A percentile compares a stretch with the other conserved stretches of the same genome.
phyloP scores from a whole-genome alignment of 2,888 invertebrate genomes.

The Dione juno region DNA sequence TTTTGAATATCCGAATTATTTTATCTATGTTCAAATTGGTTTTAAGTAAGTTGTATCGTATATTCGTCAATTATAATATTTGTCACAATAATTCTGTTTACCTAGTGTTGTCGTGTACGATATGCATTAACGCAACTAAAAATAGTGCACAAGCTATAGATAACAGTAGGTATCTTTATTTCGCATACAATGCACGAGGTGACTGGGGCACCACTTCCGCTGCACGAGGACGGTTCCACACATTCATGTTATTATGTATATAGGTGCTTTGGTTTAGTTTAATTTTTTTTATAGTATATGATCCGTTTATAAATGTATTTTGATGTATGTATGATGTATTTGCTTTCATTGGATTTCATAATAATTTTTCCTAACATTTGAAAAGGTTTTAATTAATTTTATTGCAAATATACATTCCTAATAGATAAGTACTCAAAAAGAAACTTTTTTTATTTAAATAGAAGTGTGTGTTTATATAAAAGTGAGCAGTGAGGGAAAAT shows the following conservation, averaged over 20 bases:
- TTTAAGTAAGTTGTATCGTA: too few species aligned
- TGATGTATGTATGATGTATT: too few species aligned
- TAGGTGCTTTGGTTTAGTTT: not conserved
- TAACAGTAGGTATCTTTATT: constrained; percentile 51
- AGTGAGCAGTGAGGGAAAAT: too few species aligned
- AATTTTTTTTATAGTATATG: not conserved
- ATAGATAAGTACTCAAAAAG: too few species aligned
- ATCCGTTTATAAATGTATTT: not conserved
- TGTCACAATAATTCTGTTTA: constrained; percentile 20
- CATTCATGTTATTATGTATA: constrained; percentile 21
- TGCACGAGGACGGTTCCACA: constrained; percentile 49
- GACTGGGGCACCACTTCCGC: constrained; percentile 73
- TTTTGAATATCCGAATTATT: too few species aligned
- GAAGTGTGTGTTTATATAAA: too few species aligned
- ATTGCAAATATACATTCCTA: too few species aligned
- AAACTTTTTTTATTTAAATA: too few species aligned
- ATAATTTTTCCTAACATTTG: too few species aligned
- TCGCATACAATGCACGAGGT: constrained; percentile 68
- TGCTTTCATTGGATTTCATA: too few species aligned
- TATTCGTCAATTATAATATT: not conserved
- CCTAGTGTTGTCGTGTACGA: constrained; percentile 36
- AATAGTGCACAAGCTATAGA: constrained; percentile 45
- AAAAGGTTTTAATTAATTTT: too few species aligned
- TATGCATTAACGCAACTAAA: constrained; percentile 38
- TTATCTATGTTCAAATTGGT: too few species aligned